Conservation (phyloP, 2,113 vertebrate genomes). For the Centrocercus urophasianus region DNA sequence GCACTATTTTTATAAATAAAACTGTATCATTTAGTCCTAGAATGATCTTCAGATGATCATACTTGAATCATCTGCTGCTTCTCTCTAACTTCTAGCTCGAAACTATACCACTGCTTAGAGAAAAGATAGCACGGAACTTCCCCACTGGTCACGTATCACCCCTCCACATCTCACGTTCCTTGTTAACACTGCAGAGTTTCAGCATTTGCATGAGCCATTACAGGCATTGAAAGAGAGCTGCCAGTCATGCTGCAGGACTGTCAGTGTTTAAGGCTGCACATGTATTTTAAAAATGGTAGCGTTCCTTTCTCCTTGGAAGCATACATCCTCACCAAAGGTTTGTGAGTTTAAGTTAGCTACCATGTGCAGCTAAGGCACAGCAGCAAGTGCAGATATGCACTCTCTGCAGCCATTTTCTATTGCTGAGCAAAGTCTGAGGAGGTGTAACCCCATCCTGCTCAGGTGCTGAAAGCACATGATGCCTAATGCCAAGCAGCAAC, state of each 20-base stretch:
- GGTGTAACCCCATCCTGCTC: neutral
- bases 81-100: neutral
- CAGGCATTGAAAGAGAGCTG: neutral
- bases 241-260: neutral
- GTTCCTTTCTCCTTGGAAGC: neutral
- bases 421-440: neutral
- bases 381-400: neutral
- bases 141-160: neutral
- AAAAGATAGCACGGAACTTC: neutral
- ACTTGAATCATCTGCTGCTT: neutral
- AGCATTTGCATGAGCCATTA: rapidly evolving
- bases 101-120: neutral
- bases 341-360: neutral
- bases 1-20: neutral
- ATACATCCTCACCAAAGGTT: neutral
- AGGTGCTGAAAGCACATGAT: neutral
- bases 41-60: neutral
- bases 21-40: neutral
- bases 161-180: neutral
- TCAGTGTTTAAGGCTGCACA: rapidly evolving
- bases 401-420: neutral
- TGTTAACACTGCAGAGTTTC: rapidly evolving
- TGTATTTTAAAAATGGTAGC: neutral
- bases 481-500: neutral
- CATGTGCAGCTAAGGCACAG: too few species aligned